Evolutionary conservation across 2,113 vertebrate genomes (phyloP).

Genomic region (Rhipidura dahli): DNA sequence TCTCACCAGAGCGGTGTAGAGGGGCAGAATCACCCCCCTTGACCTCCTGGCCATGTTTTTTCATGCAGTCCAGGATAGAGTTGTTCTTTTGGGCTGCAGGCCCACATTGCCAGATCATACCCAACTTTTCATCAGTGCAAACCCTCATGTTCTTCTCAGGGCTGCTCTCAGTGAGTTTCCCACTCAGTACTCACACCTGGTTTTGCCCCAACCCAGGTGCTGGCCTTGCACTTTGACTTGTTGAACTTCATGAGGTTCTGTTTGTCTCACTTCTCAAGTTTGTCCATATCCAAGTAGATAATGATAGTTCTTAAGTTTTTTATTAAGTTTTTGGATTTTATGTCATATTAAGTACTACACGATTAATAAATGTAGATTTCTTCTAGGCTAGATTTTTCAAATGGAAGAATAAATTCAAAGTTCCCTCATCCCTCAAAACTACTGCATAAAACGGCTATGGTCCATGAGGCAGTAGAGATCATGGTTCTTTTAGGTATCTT

Average conservation of each 20-base stretch:
- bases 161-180: not conserved
- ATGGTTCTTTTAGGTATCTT: not conserved
- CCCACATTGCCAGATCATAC: not conserved
- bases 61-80: not conserved
- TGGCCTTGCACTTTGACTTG: not conserved
- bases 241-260: not conserved
- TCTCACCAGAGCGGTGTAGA: not conserved
- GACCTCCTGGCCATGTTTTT: not conserved
- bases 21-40: not conserved
- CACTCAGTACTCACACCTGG: not conserved
- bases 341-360: not conserved
- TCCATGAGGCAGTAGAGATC: not conserved
- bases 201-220: fast-evolving
- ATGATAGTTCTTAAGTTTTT: not conserved
- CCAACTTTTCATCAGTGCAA: not conserved
- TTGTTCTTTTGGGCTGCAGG: not conserved
- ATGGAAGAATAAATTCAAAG: not conserved
- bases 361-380: not conserved
- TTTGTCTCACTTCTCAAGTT: not conserved
- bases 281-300: not conserved
- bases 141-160: not conserved
- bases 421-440: not conserved
- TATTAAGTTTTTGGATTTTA: not conserved
- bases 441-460: not conserved
- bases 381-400: not conserved